phyloP scores from a whole-genome alignment of 1,140 invertebrate species.

The Hydropsyche tenuis region DNA sequence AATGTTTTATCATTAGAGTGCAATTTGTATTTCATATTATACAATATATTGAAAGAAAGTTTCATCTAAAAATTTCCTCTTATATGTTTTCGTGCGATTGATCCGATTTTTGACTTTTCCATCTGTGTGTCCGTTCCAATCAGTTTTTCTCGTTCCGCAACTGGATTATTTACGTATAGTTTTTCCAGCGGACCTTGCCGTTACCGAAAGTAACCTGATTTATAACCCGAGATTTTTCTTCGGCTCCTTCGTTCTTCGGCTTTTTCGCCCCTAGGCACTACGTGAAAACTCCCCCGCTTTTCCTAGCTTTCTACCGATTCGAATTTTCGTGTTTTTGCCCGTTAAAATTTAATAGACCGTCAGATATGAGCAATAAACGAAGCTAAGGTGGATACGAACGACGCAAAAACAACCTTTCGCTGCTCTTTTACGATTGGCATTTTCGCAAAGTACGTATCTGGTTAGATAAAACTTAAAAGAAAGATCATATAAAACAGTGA shows the following conservation, averaged over 20 bases:
- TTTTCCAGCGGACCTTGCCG: slow-evolving; percentile 9
- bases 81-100: too few relatives aligned
- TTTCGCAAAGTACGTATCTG: background rate
- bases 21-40: background rate
- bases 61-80: too few relatives aligned
- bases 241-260: background rate
- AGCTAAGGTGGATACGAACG: background rate
- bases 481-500: background rate
- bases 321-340: background rate
- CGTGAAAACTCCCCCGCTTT: background rate
- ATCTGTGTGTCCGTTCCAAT: background rate
- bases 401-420: slow-evolving; percentile 4
- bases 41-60: too few relatives aligned
- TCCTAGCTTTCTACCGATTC: background rate
- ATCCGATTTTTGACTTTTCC: too few relatives aligned
- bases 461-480: background rate
- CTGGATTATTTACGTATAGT: background rate
- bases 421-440: slow-evolving; percentile 13
- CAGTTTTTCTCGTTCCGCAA: background rate
- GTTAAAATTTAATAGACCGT: slow-evolving; percentile 26
- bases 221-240: slow-evolving; percentile 39
- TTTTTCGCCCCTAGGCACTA: background rate
- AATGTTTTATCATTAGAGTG: background rate
- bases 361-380: slow-evolving; percentile 13
- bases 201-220: slow-evolving; percentile 36